A percentile compares a stretch with the other conserved stretches of the same genome.
Conservation (phyloP, 23 tunicate species). For the Pegea sp. region DNA sequence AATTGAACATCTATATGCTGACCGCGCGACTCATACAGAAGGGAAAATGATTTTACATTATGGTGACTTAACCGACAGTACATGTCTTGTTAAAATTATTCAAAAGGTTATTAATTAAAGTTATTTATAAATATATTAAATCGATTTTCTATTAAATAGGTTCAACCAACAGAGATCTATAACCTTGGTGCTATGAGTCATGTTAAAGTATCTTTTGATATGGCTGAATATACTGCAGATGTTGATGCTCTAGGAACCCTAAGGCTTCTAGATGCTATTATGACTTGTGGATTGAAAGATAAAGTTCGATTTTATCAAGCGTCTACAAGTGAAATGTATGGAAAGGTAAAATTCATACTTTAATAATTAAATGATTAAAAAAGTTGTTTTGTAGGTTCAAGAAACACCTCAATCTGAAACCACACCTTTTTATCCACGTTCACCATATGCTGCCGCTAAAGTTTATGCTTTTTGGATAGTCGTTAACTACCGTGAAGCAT, state of each 20-base stretch:
- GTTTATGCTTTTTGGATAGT: constrained; percentile 92
- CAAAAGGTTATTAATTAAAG: constrained; percentile 17
- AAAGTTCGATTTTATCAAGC: constrained; percentile 86
- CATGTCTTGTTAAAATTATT: constrained; percentile 89
- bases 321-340: constrained; percentile 97
- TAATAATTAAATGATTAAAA: constrained; percentile 1
- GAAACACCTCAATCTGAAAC: constrained; percentile 44
- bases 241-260: constrained; percentile 95
- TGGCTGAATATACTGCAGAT: constrained; percentile 98
- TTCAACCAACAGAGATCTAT: constrained; percentile 89
- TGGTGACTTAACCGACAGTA: constrained; percentile 94
- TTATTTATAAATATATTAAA: too few species aligned
- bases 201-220: constrained; percentile 86
- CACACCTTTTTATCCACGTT: constrained; percentile 93
- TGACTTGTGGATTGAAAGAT: constrained; percentile 81
- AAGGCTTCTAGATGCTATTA: constrained; percentile 79
- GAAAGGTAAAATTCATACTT: constrained; percentile 31
- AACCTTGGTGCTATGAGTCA: constrained; percentile 98
- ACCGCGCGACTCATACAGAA: constrained; percentile 68
- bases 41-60: constrained; percentile 86
- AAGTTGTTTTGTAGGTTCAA: not conserved
- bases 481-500: constrained; percentile 89
- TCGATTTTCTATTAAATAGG: too few species aligned
- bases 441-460: constrained; percentile 95
- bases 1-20: constrained; percentile 90